Conservation (phyloP, 2,888 invertebrate genomes). For the Pterostichus niger region DNA sequence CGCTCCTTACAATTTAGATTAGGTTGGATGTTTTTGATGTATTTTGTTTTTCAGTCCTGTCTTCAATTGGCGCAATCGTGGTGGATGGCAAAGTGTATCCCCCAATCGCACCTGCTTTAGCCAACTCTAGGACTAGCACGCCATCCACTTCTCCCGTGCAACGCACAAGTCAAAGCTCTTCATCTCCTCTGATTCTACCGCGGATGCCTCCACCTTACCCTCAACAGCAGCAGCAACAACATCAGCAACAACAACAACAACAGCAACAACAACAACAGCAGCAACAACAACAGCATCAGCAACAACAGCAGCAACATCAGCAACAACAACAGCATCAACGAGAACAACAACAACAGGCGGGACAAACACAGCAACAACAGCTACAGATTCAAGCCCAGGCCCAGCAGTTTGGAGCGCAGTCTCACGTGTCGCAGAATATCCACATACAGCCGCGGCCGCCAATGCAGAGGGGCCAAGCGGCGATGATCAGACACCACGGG, state of each 20-base stretch:
- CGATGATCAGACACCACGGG: conserved; percentile 73
- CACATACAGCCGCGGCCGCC: conserved; percentile 30
- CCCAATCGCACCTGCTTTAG: conserved; percentile 47
- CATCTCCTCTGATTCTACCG: conserved; percentile 70
- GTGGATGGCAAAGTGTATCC: conserved; percentile 91
- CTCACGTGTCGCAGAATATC: conserved; percentile 22
- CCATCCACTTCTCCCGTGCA: conserved; percentile 73
- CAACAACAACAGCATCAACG: conserved; percentile 42
- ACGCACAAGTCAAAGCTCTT: conserved; percentile 73
- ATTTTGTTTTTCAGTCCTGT: conserved; percentile 80
- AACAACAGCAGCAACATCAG: conserved; percentile 51
- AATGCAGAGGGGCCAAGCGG: conserved; percentile 71
- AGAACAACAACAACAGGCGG: conserved; percentile 43
- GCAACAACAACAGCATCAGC: neutral
- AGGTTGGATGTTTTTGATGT: neutral
- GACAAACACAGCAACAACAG: conserved; percentile 70
- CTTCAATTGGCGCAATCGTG: conserved; percentile 88
- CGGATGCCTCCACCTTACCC: conserved; percentile 73
- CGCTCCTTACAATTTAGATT: too few relatives aligned
- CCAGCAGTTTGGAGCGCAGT: conserved; percentile 71
- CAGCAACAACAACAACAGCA: conserved; percentile 67
- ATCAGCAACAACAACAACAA: conserved; percentile 68
- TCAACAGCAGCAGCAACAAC: conserved; percentile 71
- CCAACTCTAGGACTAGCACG: conserved; percentile 68
- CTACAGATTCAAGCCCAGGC: conserved; percentile 66